A percentile compares a stretch with the other conserved stretches of the same genome.
These are phyloP conservation scores for Microctonus aethiopoides DNA, from an alignment of 2,888 invertebrate genomes.

Conservation along the genomic window DNA sequence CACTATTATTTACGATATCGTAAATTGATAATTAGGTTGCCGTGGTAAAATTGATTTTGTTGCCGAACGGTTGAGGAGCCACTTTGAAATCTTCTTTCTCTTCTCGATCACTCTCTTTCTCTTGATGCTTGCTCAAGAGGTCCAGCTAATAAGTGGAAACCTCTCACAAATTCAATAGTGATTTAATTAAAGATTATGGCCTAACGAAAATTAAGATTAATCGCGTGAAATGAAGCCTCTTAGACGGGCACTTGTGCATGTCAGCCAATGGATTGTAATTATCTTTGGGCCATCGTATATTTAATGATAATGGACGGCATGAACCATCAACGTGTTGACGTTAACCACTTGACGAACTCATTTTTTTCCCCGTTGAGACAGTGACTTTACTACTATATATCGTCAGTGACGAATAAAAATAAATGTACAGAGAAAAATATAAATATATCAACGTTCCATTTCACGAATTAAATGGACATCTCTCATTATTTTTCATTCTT, in stretches of 20 bases:
- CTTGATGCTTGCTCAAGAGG: constrained; percentile 7
- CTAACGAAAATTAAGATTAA: constrained; percentile 65
- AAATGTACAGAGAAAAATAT: not conserved
- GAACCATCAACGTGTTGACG: constrained; percentile 21
- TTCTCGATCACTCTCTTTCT: constrained; percentile 24
- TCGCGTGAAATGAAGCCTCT: constrained; percentile 48
- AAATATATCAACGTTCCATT: not conserved
- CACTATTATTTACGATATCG: constrained; percentile 44
- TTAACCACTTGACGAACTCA: not conserved
- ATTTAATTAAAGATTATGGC: constrained; percentile 66
- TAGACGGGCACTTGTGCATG: constrained; percentile 12
- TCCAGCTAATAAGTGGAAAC: constrained; percentile 21
- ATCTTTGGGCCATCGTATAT: constrained; percentile 5
- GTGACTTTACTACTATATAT: not conserved
- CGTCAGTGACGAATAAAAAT: not conserved
- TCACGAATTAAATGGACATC: not conserved
- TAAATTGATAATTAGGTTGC: constrained; percentile 58
- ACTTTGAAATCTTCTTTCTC: constrained; percentile 26
- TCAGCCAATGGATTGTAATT: constrained; percentile 24
- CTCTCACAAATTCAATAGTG: constrained; percentile 59
- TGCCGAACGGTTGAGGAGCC: constrained; percentile 23
- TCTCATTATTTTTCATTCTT: not conserved
- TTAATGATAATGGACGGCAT: constrained; percentile 8
- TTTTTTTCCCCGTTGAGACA: not conserved
- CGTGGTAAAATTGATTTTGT: constrained; percentile 48